Evolutionary conservation across 64 coral and sea anemone genomes (phyloP).

Genomic region (Montipora sp.): DNA sequence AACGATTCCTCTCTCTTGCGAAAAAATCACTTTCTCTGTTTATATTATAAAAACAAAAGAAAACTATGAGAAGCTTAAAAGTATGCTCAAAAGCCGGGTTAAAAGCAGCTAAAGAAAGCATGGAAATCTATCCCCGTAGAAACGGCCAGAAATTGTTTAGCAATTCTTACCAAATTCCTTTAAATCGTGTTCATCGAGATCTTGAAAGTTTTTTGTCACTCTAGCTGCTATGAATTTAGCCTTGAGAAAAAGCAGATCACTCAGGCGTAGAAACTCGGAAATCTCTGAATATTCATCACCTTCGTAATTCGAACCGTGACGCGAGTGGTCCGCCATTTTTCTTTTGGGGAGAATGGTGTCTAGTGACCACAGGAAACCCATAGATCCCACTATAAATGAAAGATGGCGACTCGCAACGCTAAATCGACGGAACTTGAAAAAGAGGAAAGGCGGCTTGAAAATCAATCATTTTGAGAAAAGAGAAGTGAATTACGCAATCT

Average conservation of each 20-base stretch:
- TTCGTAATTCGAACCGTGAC: too few species aligned
- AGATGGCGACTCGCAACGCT: neutral
- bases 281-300: constrained; percentile 37
- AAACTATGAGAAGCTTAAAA: too few species aligned
- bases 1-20: too few species aligned
- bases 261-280: constrained; percentile 38
- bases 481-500: constrained; percentile 34
- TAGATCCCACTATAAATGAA: too few species aligned
- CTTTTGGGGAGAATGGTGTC: too few species aligned
- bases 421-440: neutral
- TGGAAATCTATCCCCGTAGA: too few species aligned
- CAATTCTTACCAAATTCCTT: constrained; percentile 39
- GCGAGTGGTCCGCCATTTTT: too few species aligned
- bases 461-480: constrained; percentile 43
- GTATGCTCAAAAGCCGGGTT: too few species aligned
- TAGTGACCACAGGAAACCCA: too few species aligned
- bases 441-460: neutral
- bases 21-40: too few species aligned
- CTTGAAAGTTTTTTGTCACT: constrained; percentile 63
- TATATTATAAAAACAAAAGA: too few species aligned
- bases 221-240: constrained; percentile 56
- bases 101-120: neutral
- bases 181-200: constrained; percentile 68
- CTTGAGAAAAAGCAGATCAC: constrained; percentile 41
- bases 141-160: neutral